These are phyloP conservation scores for Ricordea florida DNA, from an alignment of 92 coral and sea anemone species.

Conservation along the genomic window DNA sequence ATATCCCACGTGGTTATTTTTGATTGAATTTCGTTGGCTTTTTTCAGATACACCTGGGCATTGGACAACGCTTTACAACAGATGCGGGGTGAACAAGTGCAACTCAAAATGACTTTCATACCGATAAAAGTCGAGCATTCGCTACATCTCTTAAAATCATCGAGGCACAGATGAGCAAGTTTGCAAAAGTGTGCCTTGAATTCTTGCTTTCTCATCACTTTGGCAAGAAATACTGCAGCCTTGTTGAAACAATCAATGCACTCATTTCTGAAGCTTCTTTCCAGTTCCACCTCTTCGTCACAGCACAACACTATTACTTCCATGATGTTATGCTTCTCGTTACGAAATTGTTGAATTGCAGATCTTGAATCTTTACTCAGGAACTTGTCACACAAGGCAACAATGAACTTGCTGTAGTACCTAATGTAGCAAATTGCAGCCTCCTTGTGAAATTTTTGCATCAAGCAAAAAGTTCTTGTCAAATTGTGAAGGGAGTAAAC, in stretches of 20 bases:
- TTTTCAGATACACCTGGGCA: conserved; percentile 12
- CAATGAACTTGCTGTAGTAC: conserved; percentile 6
- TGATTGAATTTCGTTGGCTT: conserved; percentile 4
- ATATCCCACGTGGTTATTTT: neutral
- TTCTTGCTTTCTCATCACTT: conserved; percentile 38
- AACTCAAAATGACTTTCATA: conserved; percentile 30
- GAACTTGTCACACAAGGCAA: conserved; percentile 17
- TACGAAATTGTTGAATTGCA: conserved; percentile 39
- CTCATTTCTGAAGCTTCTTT: neutral
- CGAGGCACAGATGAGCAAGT: conserved; percentile 15
- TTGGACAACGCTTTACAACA: conserved; percentile 15
- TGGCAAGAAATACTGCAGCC: conserved; percentile 40
- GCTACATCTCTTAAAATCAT: conserved; percentile 6
- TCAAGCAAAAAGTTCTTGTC: conserved; percentile 30
- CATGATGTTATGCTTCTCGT: conserved; percentile 52
- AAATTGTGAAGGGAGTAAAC: conserved; percentile 40
- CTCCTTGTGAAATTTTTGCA: conserved; percentile 2
- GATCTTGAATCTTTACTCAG: conserved; percentile 23
- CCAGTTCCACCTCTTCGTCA: conserved; percentile 4
- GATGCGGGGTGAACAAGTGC: conserved; percentile 25
- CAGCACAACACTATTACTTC: conserved; percentile 50
- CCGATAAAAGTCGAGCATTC: conserved; percentile 49
- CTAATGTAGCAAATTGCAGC: conserved; percentile 17
- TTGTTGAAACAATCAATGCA: conserved; percentile 37
- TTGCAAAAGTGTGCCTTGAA: conserved; percentile 45